Percentiles rank a stretch among this genome's conserved stretches.
phyloP scores from a whole-genome alignment of 1,140 invertebrate species.

The Hypsibius dujardini region DNA sequence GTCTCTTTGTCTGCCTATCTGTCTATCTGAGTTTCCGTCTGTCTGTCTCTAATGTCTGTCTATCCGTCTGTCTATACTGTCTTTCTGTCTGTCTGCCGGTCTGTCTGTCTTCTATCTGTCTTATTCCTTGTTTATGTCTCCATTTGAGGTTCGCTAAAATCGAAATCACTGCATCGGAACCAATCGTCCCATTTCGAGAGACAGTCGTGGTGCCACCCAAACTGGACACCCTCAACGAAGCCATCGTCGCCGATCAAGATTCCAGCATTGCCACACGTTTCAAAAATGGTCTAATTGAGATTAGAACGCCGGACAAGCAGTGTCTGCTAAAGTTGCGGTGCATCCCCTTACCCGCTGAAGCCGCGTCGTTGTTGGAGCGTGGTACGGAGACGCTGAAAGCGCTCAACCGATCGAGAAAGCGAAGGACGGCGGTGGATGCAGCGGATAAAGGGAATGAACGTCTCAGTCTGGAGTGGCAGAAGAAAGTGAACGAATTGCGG shows the following conservation, averaged over 20 bases:
- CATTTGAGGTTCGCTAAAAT: conserved; percentile 58
- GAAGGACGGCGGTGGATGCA: too few relatives aligned
- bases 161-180: conserved; percentile 70
- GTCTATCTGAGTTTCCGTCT: too few relatives aligned
- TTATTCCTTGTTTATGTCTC: too few relatives aligned
- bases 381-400: conserved; percentile 42
- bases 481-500: conserved; percentile 44
- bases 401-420: too few relatives aligned
- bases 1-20: too few relatives aligned
- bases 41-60: too few relatives aligned
- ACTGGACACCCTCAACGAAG: conserved; percentile 72
- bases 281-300: conserved; percentile 36
- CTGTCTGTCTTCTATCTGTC: too few relatives aligned
- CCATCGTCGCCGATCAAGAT: conserved; percentile 37
- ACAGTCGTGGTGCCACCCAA: conserved; percentile 67
- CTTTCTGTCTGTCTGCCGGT: too few relatives aligned
- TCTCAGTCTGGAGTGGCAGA: conserved; percentile 35
- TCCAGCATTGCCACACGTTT: conserved; percentile 19
- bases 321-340: conserved; percentile 56
- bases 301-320: conserved; percentile 51
- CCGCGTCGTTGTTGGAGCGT: conserved; percentile 50
- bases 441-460: conserved; percentile 23
- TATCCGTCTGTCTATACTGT: too few relatives aligned
- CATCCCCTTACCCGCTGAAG: conserved; percentile 52
- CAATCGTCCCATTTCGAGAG: conserved; percentile 88